Percentiles rank a stretch among this genome's conserved stretches.
Evolutionary conservation across 1,140 invertebrate species (phyloP).

Genomic region (Nasonia longicornis): DNA sequence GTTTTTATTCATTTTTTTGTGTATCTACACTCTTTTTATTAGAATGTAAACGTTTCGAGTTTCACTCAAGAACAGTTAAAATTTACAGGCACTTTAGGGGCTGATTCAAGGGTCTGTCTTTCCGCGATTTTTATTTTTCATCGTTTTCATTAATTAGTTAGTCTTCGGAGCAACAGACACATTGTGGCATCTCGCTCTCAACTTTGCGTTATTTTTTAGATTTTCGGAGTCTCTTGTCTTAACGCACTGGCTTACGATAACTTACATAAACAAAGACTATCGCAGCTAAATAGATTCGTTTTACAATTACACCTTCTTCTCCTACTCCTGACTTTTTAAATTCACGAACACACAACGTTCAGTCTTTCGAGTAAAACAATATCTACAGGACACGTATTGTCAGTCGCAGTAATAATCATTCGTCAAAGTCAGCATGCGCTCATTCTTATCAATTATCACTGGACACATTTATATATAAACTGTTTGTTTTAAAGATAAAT

Average conservation of each 20-base stretch:
- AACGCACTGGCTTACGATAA: constrained; percentile 40
- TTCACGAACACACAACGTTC: constrained; percentile 54
- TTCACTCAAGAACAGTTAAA: constrained; percentile 65
- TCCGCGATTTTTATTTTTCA: constrained; percentile 44
- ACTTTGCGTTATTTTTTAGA: constrained; percentile 6
- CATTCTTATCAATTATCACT: constrained; percentile 42
- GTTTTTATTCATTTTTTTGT: constrained; percentile 51
- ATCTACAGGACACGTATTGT: constrained; percentile 64
- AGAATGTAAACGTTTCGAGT: constrained; percentile 64
- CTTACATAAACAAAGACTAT: constrained; percentile 47
- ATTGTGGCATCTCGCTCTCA: constrained; percentile 21
- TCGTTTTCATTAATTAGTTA: constrained; percentile 27
- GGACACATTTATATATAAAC: constrained; percentile 35
- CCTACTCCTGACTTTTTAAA: constrained; percentile 26
- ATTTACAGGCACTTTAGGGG: constrained; percentile 59
- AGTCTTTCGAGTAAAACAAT: constrained; percentile 63
- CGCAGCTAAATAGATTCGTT: constrained; percentile 43
- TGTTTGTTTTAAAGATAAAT: constrained; percentile 33
- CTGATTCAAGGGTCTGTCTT: constrained; percentile 59
- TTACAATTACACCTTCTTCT: constrained; percentile 27
- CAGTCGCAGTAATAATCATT: constrained; percentile 57
- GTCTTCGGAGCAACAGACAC: constrained; percentile 1
- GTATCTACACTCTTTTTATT: constrained; percentile 62
- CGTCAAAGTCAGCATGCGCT: constrained; percentile 41
- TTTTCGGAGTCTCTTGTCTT: background rate